Evolutionary conservation across 2,113 vertebrate species (phyloP), one percentile per base, ranked within the genome.

Genomic region (Hippocampus guttulatus): DNA sequence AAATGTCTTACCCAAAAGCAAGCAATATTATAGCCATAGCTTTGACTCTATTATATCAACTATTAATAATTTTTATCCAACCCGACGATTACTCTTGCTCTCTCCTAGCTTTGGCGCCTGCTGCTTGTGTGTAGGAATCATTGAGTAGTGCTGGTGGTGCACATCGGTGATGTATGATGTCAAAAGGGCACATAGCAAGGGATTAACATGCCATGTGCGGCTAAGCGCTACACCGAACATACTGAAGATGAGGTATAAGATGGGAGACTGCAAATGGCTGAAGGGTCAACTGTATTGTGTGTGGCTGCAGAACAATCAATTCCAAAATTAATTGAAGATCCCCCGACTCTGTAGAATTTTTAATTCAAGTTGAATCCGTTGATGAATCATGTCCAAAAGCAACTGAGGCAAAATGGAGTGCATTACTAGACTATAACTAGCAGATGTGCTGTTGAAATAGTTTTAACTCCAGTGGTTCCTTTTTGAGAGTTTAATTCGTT

Each of bases 131-230:
- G 58, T 6, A 49, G 67, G 58, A 77, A 85, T 85, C 79, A 75
- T 79, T 76, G 79, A 81, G 77, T 54, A 41, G 70, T 77, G 82
- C 81, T 83, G 40, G 68, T 67, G 75, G 27, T 75, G 80, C 76
- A 89, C 68, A 85, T 81, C 81, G 82, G 71, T 81, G 74, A 88
- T 78, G 76, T 70, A 76, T 81, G 81, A 85, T 87, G 87, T 85
- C 85, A 91, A 88, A 89, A 84, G 88, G 81, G 74, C 83, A 78
- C 69, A 82, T 74, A 75, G 74, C 51, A 30, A 81, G 68, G 84
- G 83, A 88, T 89, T 81, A 90, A 81, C 75, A 76, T 79, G 73
- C 64, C 66, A 72, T 76, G 68, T 81, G 75, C 58, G 52, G 70
- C 47, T 81, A 54, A 78, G 71, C 25, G 23, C 71, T 58, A 66